These are phyloP conservation scores for Zaprionus lachaisei DNA, from an alignment of 1,140 invertebrate genomes.

Conservation along the genomic window DNA sequence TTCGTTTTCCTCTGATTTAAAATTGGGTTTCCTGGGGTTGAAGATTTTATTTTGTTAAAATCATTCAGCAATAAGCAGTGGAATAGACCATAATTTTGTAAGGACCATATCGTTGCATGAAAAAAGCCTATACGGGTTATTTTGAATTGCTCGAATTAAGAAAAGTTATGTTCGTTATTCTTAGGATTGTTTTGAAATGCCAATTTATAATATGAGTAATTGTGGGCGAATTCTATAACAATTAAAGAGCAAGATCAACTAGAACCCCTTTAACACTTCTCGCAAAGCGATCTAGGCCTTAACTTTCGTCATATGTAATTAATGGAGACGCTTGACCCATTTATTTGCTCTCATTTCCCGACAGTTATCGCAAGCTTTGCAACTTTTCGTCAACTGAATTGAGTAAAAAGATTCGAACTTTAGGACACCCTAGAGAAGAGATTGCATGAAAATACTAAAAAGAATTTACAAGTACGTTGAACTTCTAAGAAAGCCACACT, in stretches of 20 bases:
- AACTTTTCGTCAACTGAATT: neutral
- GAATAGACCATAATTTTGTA: neutral
- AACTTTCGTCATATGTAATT: neutral
- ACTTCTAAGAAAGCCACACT: conserved; percentile 69
- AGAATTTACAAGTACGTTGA: conserved; percentile 48
- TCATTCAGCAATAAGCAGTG: neutral
- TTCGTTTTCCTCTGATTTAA: conserved; percentile 17
- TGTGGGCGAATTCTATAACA: no score
- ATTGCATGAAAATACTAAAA: neutral
- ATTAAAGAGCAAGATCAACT: no score
- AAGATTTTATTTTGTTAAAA: conserved; percentile 12
- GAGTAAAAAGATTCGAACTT: neutral
- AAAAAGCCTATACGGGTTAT: neutral
- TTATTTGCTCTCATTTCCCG: neutral
- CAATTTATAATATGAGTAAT: no score
- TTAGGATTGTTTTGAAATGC: neutral
- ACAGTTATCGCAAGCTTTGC: neutral
- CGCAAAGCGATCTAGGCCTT: neutral
- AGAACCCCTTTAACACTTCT: neutral
- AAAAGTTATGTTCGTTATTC: neutral
- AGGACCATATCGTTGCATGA: neutral
- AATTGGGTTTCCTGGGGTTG: neutral
- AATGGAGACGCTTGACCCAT: neutral
- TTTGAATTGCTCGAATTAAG: neutral
- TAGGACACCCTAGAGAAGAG: neutral